These are phyloP conservation scores for Callorhinus ursinus DNA, from an alignment of 2,113 vertebrate species.

Conservation along the genomic window DNA sequence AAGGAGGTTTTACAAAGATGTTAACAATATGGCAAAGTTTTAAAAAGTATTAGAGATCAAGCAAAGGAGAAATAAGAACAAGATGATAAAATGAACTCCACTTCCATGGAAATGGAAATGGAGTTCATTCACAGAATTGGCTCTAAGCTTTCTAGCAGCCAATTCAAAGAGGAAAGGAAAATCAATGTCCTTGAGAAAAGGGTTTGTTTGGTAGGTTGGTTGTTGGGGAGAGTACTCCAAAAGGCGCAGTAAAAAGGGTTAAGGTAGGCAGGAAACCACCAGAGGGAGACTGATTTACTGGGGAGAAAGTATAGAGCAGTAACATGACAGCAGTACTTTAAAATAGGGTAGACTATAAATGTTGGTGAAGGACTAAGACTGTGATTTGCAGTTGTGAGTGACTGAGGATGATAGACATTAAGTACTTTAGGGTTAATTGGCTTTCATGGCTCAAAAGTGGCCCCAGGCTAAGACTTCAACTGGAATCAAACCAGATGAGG, in stretches of 20 bases:
- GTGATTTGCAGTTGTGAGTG: neutral
- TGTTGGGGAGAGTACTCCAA: neutral
- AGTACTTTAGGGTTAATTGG: neutral
- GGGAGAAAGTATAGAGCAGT: neutral
- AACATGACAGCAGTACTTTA: neutral
- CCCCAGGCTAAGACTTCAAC: neutral
- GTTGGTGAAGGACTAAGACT: neutral
- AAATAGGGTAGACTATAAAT: neutral
- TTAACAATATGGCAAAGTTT: neutral
- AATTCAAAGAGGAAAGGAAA: constrained; percentile 30
- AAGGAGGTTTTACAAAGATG: constrained; percentile 5
- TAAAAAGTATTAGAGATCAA: neutral
- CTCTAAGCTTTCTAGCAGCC: neutral
- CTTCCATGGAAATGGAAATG: neutral
- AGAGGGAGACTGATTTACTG: neutral
- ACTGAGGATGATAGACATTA: neutral
- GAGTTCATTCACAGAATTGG: neutral
- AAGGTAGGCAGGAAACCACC: neutral
- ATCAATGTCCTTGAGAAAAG: neutral
- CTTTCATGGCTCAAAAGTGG: neutral
- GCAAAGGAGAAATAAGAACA: neutral
- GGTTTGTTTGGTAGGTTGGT: neutral
- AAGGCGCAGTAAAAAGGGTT: neutral
- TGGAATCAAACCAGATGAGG: neutral
- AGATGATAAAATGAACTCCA: neutral